Conservation (phyloP, 2,888 invertebrate species). For the Sinhomidia bicolor region DNA sequence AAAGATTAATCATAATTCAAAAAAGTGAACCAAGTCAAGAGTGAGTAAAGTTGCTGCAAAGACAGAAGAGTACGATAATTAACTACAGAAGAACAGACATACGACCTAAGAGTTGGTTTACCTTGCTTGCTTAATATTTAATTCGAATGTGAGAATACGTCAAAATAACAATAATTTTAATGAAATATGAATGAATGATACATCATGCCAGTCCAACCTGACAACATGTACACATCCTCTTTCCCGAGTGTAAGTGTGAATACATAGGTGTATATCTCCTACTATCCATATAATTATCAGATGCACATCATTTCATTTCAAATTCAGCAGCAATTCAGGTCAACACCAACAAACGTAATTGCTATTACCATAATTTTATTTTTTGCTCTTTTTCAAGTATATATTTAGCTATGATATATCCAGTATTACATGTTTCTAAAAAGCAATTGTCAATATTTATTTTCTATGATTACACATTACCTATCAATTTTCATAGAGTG, state of each 20-base stretch:
- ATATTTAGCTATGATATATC: not conserved
- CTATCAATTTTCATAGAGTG: slow-evolving; percentile 35
- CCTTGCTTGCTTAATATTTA: slow-evolving; percentile 36
- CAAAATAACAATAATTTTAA: slow-evolving; percentile 21
- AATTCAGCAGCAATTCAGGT: slow-evolving; percentile 51
- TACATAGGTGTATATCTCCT: not conserved
- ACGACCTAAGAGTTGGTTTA: slow-evolving; percentile 10
- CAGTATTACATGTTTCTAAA: not conserved
- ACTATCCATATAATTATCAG: slow-evolving; percentile 5
- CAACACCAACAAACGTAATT: slow-evolving; percentile 13
- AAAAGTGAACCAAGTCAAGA: slow-evolving; percentile 19
- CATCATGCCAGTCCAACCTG: not conserved
- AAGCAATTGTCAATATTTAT: slow-evolving; percentile 69
- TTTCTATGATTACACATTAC: slow-evolving; percentile 60
- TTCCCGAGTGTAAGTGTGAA: not conserved
- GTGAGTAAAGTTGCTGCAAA: not conserved
- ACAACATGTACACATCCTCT: slow-evolving; percentile 24
- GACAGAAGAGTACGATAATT: not conserved
- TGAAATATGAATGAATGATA: slow-evolving; percentile 30
- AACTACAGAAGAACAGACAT: not conserved
- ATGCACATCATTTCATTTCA: slow-evolving; percentile 48
- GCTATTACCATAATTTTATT: slow-evolving; percentile 22
- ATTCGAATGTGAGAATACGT: slow-evolving; percentile 45
- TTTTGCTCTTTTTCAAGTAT: not conserved
- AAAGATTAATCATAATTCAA: not conserved